Base-by-base conservation (phyloP, 2,113 vertebrate species). In the Neodon shergylaensis region DNA sequence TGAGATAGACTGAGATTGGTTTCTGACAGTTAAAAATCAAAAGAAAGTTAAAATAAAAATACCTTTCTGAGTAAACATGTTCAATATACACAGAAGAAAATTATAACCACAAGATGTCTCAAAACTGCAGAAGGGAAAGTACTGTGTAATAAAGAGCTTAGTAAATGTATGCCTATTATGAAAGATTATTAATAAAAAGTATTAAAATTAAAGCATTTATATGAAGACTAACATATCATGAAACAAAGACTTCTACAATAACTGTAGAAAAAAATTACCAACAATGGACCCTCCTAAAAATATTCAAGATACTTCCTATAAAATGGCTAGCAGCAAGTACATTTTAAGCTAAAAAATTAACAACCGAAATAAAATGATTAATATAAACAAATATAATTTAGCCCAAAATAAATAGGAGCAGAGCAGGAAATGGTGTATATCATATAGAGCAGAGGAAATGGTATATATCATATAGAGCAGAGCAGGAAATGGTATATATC, bases 191-290 rank as follows among this genome's bases (percentile, higher is more conserved):
- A 81, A 52, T 77, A 54, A 87, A 19, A 90, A 58, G 47, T 42
- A 10, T 28, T 90, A 16, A 95, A 49, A 81, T 61, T 39, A 93
- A 14, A 88, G 24, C 52, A 88, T 65, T 74, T 83, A 77, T 49
- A 77, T 74, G n/a, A 87, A 82, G 19, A 83, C 14, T n/a, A 87
- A 89, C 3, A 84, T 42, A 68, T 31, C 44, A 7, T 84, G 76
- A 96, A 94, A 84, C 63, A 76, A 82, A 78, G 42, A 83, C 6
- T 82, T 82, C 61, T 78, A 9, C 85, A 92, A 96, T 70, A 83
- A 42, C 21, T 93, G 36, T 24, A 47, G 10, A n/a, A 19, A 91
- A 91, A 92, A 66, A 44, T 68, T 70, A 5, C 4, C 22, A 63
- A 88, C 42, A 85, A 28, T 77, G 17, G 12, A 90, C 42, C 22